Conservation (phyloP, 2,113 vertebrate species). For the Panthera uncia region DNA sequence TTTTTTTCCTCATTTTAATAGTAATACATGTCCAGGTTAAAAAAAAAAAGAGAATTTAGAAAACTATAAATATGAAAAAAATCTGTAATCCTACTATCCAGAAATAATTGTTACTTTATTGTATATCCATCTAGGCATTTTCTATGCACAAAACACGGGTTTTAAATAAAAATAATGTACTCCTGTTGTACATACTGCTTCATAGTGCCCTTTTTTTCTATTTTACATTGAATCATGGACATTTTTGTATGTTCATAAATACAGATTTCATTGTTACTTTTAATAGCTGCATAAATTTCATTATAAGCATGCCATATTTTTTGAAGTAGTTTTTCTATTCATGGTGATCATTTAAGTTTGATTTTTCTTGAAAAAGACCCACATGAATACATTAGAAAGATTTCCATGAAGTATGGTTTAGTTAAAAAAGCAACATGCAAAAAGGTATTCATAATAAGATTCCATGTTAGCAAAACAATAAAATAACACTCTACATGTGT, state of each 20-base stretch:
- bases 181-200: not conserved
- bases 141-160: not conserved
- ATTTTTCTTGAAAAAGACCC: not conserved
- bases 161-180: conserved; percentile 13
- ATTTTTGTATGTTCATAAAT: conserved; percentile 1
- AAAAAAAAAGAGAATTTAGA: not conserved
- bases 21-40: not conserved
- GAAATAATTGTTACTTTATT: not conserved
- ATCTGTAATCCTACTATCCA: not conserved
- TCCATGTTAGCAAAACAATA: not conserved
- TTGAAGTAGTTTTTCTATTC: not conserved
- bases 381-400: not conserved
- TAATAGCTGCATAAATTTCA: conserved; percentile 12
- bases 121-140: not conserved
- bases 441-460: not conserved
- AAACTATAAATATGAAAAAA: conserved; percentile 35
- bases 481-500: not conserved
- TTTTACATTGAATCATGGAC: not conserved
- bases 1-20: not conserved
- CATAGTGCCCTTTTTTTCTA: not conserved
- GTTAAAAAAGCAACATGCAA: not conserved
- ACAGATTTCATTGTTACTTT: conserved; percentile 17
- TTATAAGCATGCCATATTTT: not conserved
- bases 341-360: not conserved
- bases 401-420: not conserved